Base-by-base conservation (phyloP, 2,888 invertebrate genomes). In the Macrosoma leucophasiata region DNA sequence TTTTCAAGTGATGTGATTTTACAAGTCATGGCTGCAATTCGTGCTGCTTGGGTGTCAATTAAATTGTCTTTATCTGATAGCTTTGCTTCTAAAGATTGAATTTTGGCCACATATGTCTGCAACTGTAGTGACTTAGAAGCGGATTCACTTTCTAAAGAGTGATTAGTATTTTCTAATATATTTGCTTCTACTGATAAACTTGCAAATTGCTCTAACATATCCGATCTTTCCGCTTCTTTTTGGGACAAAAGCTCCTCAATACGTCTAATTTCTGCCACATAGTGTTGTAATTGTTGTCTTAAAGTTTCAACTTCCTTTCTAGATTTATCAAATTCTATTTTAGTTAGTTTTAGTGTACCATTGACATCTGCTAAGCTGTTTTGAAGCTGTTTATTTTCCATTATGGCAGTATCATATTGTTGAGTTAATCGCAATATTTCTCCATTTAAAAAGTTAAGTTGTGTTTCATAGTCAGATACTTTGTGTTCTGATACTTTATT, bases 141-240 rank as follows among this genome's bases (percentile, higher is more conserved):
- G 2, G 91, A 90, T 73, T 93, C 92, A 47, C 86, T 89, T 68
- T 94, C 93, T 45, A 94, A 81, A 31, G 91, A 91, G 57, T 92
- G 91, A 67, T 94, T 94, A 44, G 89, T 93, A 49, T 87, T 92
- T 74, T 93, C 93, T 43, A 94, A 73, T 39, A 89, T 85, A 29
- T 90, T 90, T 2, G 93, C 93, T 72, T 94, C 93, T 39, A 91
- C 86, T 31, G 91, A 91, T 13, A 94, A 77, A 59, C 89, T 90
- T 41, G 90, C 89, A 72, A 91, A 94, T 50, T 93, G 91, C 57
- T 93, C 92, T 50, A 94, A 62, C 89, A 94, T 89, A 62, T 93
- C 92, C 37, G 89, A 89, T 36, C 93, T 86, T 72, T 94, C 93
- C 39, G 88, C 88, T 74, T 94, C 94, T 89, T 93, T 76, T 17